Conservation (phyloP, 2,888 invertebrate genomes). For the Drosophila paucipuncta region DNA sequence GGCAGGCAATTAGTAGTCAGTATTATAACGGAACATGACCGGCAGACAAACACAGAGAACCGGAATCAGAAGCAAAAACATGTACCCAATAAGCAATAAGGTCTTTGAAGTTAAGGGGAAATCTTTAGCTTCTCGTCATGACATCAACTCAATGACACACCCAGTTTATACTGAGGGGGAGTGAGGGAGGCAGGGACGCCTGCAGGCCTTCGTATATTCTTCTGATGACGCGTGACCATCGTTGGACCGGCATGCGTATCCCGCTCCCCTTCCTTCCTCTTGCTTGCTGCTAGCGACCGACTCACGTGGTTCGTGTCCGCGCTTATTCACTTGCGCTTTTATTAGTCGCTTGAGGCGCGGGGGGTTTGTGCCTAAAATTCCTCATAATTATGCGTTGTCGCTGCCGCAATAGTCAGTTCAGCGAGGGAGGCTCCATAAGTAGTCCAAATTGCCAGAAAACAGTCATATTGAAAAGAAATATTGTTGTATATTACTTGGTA, state of each 20-base stretch:
- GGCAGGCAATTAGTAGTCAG: conserved; percentile 66
- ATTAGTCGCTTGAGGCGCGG: conserved; percentile 17
- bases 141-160: conserved; percentile 63
- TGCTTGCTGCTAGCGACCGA: neutral
- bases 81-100: conserved; percentile 48
- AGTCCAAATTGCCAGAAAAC: neutral
- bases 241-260: conserved; percentile 50
- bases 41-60: conserved; percentile 34
- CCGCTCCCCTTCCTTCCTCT: conserved; percentile 5
- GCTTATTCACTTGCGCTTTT: conserved; percentile 76
- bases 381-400: conserved; percentile 65
- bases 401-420: conserved; percentile 9
- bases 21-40: conserved; percentile 65
- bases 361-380: conserved; percentile 43
- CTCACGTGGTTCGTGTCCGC: conserved; percentile 60
- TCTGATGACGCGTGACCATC: conserved; percentile 49
- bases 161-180: neutral
- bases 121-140: conserved; percentile 50
- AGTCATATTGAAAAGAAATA: neutral
- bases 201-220: conserved; percentile 8
- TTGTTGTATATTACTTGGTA: neutral
- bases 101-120: conserved; percentile 27
- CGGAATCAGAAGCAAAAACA: conserved; percentile 66
- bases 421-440: conserved; percentile 23
- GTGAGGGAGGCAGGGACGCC: neutral